phyloP scores from a whole-genome alignment of 2,113 vertebrate species.

The Bubo scandiacus region DNA sequence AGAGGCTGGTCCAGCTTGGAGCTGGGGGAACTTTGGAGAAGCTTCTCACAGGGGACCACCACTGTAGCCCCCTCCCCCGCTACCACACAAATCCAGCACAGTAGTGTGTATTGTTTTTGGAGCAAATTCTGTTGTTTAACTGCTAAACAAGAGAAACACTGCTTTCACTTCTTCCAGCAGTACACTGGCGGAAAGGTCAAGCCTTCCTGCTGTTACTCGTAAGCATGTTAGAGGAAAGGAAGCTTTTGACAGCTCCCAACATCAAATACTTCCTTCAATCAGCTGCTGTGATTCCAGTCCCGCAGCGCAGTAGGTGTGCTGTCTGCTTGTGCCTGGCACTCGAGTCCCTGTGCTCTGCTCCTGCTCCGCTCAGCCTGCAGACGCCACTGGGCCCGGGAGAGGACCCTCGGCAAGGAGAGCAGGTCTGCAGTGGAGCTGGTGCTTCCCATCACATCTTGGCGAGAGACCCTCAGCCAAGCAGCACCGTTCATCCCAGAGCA shows the following conservation, averaged over 20 bases:
- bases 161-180: not conserved
- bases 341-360: not conserved
- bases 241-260: not conserved
- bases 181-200: not conserved
- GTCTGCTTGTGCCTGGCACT: fast-evolving
- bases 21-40: too few species aligned
- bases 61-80: too few species aligned
- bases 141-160: not conserved
- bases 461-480: not conserved
- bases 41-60: too few species aligned
- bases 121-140: not conserved
- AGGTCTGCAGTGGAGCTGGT: fast-evolving
- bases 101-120: not conserved
- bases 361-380: not conserved
- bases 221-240: not conserved
- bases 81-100: too few species aligned
- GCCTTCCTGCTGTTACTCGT: not conserved
- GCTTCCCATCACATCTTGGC: not conserved
- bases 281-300: not conserved
- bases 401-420: fast-evolving
- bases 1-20: too few species aligned
- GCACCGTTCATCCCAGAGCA: not conserved
- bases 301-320: fast-evolving
- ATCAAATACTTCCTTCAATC: not conserved
- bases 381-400: not conserved